Percentiles rank a stretch among this genome's conserved stretches.
These are phyloP conservation scores for Bursaphelenchus mucronatus DNA, from an alignment of 1,140 invertebrate genomes.

Conservation along the genomic window DNA sequence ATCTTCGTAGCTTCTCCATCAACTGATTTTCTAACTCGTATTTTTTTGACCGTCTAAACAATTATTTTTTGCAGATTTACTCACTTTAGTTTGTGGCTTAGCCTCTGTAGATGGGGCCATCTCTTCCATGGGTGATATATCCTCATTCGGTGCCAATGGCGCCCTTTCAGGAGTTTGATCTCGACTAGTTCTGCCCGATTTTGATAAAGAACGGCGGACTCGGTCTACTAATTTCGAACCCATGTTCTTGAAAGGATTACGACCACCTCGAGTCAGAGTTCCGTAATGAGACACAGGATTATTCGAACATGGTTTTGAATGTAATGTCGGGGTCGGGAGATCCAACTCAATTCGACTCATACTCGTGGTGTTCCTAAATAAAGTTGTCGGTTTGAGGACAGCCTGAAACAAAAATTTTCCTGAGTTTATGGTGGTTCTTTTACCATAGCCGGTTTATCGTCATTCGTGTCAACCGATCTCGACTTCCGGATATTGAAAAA, in stretches of 20 bases:
- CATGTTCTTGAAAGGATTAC: slow-evolving; percentile 60
- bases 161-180: slow-evolving; percentile 26
- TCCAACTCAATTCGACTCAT: slow-evolving; percentile 32
- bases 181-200: slow-evolving; percentile 28
- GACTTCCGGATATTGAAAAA: slow-evolving; percentile 53
- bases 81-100: not conserved
- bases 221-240: slow-evolving; percentile 55
- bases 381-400: slow-evolving; percentile 11
- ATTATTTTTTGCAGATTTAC: not conserved
- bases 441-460: not conserved
- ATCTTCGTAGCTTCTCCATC: slow-evolving; percentile 3
- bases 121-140: slow-evolving; percentile 20
- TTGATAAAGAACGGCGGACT: slow-evolving; percentile 52
- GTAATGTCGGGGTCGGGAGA: not conserved
- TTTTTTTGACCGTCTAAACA: slow-evolving; percentile 9
- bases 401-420: slow-evolving; percentile 7
- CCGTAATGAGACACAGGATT: slow-evolving; percentile 4
- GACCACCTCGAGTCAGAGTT: slow-evolving; percentile 50
- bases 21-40: not conserved
- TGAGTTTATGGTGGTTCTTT: slow-evolving; percentile 1
- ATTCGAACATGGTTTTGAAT: slow-evolving; percentile 17
- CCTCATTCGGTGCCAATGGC: slow-evolving; percentile 21
- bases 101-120: not conserved
- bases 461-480: slow-evolving; percentile 41
- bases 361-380: slow-evolving; percentile 37